Percentiles rank a stretch among this genome's conserved stretches.
phyloP scores from a whole-genome alignment of 2,113 vertebrate genomes.

The Cryptoleucopteryx plumbea region DNA sequence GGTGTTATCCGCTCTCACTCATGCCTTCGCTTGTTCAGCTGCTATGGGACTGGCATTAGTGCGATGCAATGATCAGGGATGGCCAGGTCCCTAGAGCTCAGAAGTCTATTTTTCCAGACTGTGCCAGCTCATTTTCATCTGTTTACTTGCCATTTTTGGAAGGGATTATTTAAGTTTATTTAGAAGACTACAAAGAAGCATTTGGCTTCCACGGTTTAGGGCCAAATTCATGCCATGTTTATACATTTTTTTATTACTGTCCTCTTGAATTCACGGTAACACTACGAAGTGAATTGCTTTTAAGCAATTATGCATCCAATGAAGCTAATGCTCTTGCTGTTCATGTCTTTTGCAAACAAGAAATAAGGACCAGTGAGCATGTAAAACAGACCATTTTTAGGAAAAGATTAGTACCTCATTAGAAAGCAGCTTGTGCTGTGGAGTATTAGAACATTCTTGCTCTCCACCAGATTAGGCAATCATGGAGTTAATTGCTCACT shows the following conservation, averaged over 20 bases:
- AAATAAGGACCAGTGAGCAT: background rate
- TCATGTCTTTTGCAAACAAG: slow-evolving; percentile 4
- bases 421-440: background rate
- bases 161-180: background rate
- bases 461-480: background rate
- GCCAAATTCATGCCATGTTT: background rate
- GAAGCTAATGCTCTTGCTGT: background rate
- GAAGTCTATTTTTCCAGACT: background rate
- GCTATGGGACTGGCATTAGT: background rate
- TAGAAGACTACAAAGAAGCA: background rate
- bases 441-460: background rate
- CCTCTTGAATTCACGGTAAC: background rate
- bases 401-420: background rate
- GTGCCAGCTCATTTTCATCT: background rate
- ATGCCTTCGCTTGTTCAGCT: background rate
- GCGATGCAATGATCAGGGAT: background rate
- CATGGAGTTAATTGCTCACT: background rate
- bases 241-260: background rate
- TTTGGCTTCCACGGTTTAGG: background rate
- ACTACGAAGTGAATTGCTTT: background rate
- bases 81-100: background rate
- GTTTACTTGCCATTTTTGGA: background rate
- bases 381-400: background rate
- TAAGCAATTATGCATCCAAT: background rate
- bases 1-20: background rate